These are phyloP conservation scores for Myotis lucifugus DNA, from an alignment of 2,113 vertebrate species.

Conservation along the genomic window DNA sequence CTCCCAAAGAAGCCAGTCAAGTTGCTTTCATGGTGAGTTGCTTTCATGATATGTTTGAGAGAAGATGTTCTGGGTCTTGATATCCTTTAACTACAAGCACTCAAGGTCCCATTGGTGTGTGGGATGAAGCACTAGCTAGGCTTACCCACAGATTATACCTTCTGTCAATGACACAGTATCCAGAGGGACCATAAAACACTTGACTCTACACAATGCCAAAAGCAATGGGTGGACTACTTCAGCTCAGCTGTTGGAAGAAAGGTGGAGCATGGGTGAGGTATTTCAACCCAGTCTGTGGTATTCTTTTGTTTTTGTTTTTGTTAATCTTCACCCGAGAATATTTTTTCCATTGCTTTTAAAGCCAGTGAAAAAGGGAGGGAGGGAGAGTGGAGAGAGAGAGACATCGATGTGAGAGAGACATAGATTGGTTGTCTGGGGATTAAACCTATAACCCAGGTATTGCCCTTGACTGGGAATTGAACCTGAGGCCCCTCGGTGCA, in stretches of 20 bases:
- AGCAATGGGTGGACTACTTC: neutral
- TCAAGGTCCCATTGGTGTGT: neutral
- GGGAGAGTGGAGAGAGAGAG: too few species aligned
- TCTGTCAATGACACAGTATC: neutral
- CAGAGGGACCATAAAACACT: neutral
- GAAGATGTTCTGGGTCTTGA: neutral
- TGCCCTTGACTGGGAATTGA: too few species aligned
- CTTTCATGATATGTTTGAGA: neutral
- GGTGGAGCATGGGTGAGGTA: neutral
- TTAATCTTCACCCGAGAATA: too few species aligned
- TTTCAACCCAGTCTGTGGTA: neutral
- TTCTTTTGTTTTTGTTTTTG: too few species aligned
- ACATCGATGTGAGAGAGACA: too few species aligned
- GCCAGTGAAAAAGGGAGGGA: too few species aligned
- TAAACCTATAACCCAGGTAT: too few species aligned
- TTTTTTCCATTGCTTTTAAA: too few species aligned
- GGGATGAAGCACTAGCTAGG: neutral
- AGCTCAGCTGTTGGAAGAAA: conserved; percentile 34
- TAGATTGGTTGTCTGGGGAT: too few species aligned
- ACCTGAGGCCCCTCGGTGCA: too few species aligned
- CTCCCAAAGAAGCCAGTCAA: neutral
- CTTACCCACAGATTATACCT: neutral
- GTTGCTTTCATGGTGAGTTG: neutral
- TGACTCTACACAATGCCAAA: neutral
- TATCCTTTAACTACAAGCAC: neutral